Evolutionary conservation across 2,888 invertebrate genomes (phyloP), one percentile per base, ranked within the genome.

Genomic region (Craniophora ligustri): DNA sequence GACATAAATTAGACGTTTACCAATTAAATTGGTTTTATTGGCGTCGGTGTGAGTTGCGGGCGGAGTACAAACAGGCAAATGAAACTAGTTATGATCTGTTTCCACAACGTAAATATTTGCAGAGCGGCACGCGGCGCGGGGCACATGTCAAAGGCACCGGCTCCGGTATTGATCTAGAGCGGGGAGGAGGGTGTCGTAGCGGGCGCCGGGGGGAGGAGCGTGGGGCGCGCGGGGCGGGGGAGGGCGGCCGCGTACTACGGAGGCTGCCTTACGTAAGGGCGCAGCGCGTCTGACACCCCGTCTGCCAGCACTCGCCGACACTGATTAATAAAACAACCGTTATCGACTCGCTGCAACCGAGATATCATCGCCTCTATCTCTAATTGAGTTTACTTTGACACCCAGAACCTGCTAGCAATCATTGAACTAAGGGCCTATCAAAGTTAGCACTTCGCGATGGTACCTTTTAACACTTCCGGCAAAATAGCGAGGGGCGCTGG

Each of bases 101-200:
- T 86, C 87, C 88, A 85, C 88, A 89, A 88, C 87, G 91, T 92
- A 93, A 92, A 92, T 92, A 93, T 93, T 92, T 89, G 91, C 89
- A 77, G 87, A 86, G 86, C 79, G 86, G 86, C 86, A 86, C 84
- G 88, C 85, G 87, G 85, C 83, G 85, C 82, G 84, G 87, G 88
- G 89, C 91, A 91, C 91, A 91, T 92, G 92, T 92, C 92, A 92
- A 92, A 92, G 91, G 92, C 90, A 86, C 88, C 87, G 90, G 87
- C 89, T 86, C 82, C 85, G 87, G 91, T 93, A 93, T 93, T 92
- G 92, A 93, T 92, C 92, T 91, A 89, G 86, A 82, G 87, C 75
- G 85, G 82, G 82, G 72, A 50, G 57, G 44, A n/a, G 62, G 62
- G 66, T 38, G 48, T 49, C 41, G 30, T 34, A 44, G 46, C 49